A percentile compares a stretch with the other conserved stretches of the same genome.
Conservation (phyloP, 2,888 invertebrate genomes). For the Epirrhoe alternata region DNA sequence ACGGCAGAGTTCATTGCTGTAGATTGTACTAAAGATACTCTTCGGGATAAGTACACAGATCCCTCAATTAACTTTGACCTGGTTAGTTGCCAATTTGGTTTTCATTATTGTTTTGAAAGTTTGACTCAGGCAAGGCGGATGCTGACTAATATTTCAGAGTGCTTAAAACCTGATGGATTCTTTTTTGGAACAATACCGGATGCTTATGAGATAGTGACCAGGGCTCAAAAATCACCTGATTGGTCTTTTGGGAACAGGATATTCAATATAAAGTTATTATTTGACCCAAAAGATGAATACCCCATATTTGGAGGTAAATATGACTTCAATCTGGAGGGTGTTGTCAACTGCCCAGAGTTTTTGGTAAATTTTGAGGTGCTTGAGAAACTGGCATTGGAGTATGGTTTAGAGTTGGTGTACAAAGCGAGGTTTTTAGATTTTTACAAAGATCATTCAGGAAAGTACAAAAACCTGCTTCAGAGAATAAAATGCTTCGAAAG, state of each 20-base stretch:
- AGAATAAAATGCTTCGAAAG: conserved; percentile 93
- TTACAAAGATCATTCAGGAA: conserved; percentile 86
- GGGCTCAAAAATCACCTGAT: conserved; percentile 85
- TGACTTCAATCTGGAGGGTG: conserved; percentile 97
- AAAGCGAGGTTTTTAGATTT: conserved; percentile 92
- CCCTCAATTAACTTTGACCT: conserved; percentile 93
- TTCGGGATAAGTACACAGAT: conserved; percentile 91
- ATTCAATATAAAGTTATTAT: conserved; percentile 89
- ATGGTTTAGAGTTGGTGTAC: conserved; percentile 88
- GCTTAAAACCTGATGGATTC: conserved; percentile 94
- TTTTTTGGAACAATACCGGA: conserved; percentile 99
- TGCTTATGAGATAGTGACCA: conserved; percentile 94
- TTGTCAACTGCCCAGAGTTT: conserved; percentile 99
- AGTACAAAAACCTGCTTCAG: conserved; percentile 84
- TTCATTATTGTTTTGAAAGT: conserved; percentile 98
- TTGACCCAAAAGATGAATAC: conserved; percentile 86
- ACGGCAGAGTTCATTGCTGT: conserved; percentile 95
- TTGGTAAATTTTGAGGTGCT: conserved; percentile 96
- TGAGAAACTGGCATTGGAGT: conserved; percentile 89
- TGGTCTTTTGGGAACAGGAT: conserved; percentile 91
- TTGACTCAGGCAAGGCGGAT: conserved; percentile 95
- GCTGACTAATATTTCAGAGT: conserved; percentile 96
- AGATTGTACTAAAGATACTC: conserved; percentile 94
- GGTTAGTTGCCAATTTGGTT: conserved; percentile 98
- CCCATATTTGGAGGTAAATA: conserved; percentile 98